Percentiles rank a stretch among this genome's conserved stretches.
Conservation (phyloP, 2,797 vertebrate species). For the Oreochromis grahami region DNA sequence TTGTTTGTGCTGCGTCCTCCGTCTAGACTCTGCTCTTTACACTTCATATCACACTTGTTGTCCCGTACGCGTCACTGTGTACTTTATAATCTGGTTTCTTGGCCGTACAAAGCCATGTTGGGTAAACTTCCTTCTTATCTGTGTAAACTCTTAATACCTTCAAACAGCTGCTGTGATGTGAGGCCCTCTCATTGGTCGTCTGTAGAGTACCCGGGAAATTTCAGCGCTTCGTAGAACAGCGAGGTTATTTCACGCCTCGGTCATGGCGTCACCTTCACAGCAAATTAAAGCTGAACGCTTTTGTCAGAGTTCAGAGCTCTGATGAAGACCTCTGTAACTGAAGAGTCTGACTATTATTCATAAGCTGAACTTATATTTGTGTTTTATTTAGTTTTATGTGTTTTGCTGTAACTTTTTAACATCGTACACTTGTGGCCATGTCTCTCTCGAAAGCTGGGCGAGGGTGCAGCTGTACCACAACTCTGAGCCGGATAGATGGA, state of each 20-base stretch:
- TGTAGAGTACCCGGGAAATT: not conserved
- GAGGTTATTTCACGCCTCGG: not conserved
- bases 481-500: not conserved
- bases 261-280: not conserved
- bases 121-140: not conserved
- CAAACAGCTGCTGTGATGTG: accelerated
- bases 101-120: no score
- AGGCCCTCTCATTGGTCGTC: not conserved
- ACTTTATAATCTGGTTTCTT: no score
- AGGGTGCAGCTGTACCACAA: not conserved
- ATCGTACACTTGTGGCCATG: accelerated
- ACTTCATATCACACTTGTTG: not conserved
- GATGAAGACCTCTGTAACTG: not conserved
- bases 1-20: not conserved
- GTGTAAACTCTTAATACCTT: not conserved
- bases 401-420: not conserved
- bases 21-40: not conserved
- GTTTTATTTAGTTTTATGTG: accelerated
- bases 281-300: accelerated
- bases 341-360: accelerated
- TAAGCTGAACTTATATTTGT: not conserved
- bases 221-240: not conserved
- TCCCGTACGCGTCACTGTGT: no score
- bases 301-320: not conserved
- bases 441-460: not conserved